Evolutionary conservation across 2,113 vertebrate species (phyloP).

Genomic region (Epinephelus moara): DNA sequence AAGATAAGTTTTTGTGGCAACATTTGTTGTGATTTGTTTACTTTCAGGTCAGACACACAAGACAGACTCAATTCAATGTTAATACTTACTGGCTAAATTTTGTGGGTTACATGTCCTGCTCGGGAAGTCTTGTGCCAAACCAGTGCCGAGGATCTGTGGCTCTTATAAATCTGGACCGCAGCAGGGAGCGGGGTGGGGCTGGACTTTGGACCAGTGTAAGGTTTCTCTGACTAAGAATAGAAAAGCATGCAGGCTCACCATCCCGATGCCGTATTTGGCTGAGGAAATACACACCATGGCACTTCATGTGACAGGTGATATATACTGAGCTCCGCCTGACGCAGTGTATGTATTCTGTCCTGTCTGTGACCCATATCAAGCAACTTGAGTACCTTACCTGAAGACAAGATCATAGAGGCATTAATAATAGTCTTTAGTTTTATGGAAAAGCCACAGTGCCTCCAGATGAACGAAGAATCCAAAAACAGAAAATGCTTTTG

Average conservation of each 20-base stretch:
- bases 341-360: background rate
- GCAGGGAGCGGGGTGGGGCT: conserved; percentile 38
- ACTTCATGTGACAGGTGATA: conserved; percentile 25
- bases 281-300: conserved; percentile 33
- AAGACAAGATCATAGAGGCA: background rate
- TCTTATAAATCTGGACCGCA: conserved; percentile 77
- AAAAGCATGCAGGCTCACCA: conserved; percentile 18
- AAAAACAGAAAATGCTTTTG: too few species aligned
- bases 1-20: conserved; percentile 76
- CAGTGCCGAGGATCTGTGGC: conserved; percentile 60
- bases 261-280: conserved; percentile 75
- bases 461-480: too few species aligned
- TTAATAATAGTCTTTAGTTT: background rate
- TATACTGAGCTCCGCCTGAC: background rate
- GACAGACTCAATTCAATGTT: conserved; percentile 83
- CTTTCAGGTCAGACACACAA: conserved; percentile 82
- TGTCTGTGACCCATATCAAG: conserved; percentile 5
- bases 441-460: background rate
- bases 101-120: conserved; percentile 83
- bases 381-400: background rate
- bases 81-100: conserved; percentile 87
- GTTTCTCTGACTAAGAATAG: conserved; percentile 68
- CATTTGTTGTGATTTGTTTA: conserved; percentile 85
- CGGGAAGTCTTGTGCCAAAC: conserved; percentile 84
- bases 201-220: conserved; percentile 26